Conservation (phyloP, 1,140 invertebrate genomes). For the Trachelipus rathkii region DNA sequence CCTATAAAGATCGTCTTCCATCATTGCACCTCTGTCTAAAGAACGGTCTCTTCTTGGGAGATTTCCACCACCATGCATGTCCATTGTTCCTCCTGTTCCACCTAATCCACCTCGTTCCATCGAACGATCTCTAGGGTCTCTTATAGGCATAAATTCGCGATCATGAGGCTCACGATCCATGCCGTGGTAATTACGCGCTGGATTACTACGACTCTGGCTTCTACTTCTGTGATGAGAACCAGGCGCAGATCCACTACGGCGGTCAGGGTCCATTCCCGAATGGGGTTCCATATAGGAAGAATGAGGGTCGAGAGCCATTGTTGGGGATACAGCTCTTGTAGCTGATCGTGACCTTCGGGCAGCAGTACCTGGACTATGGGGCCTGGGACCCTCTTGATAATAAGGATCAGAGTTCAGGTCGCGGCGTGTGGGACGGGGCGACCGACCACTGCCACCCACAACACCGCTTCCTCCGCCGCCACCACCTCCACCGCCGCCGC, state of each 20-base stretch:
- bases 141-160: constrained; percentile 74
- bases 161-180: constrained; percentile 62
- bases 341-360: constrained; percentile 41
- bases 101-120: constrained; percentile 53
- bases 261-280: constrained; percentile 58
- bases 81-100: constrained; percentile 50
- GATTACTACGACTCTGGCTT: constrained; percentile 51
- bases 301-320: constrained; percentile 37
- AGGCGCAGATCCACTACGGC: constrained; percentile 57
- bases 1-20: constrained; percentile 69
- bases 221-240: constrained; percentile 51
- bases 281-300: constrained; percentile 44
- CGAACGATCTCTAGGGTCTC: constrained; percentile 58
- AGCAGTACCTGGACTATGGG: constrained; percentile 29
- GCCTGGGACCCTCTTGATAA: constrained; percentile 34
- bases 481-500: constrained; percentile 48
- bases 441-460: constrained; percentile 39
- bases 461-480: constrained; percentile 46
- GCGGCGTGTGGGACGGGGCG: constrained; percentile 43
- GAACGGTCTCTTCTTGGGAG: constrained; percentile 55
- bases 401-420: constrained; percentile 44
- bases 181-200: constrained; percentile 65
- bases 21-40: constrained; percentile 55
- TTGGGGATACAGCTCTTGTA: constrained; percentile 40
- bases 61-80: constrained; percentile 54